A percentile compares a stretch with the other conserved stretches of the same genome.
Conservation (phyloP, 53 echinoderm and acorn worm genomes). For the Mesocentrotus franciscanus region DNA sequence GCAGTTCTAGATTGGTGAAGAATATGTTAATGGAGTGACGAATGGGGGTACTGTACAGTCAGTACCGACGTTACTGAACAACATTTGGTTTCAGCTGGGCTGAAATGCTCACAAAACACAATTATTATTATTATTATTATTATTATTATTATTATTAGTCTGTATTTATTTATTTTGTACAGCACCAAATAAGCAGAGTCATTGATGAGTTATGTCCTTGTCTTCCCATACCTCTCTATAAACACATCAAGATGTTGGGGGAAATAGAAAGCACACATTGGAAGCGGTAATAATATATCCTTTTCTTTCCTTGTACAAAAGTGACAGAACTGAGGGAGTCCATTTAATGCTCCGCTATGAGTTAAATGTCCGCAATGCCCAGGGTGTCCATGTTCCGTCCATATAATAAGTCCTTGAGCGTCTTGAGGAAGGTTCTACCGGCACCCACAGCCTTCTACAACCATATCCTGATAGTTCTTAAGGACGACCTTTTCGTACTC, state of each 20-base stretch:
- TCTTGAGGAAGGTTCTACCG: constrained; percentile 71
- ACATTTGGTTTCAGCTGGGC: constrained; percentile 61
- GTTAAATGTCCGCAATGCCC: constrained; percentile 1
- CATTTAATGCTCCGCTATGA: constrained; percentile 25
- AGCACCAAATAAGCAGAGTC: constrained; percentile 58
- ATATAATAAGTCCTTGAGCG: constrained; percentile 8
- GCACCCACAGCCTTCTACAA: constrained; percentile 95
- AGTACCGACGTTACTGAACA: background rate
- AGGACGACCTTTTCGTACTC: constrained; percentile 88
- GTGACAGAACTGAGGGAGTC: constrained; percentile 40
- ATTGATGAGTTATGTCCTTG: background rate
- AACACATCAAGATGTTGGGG: constrained; percentile 45
- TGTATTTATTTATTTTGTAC: constrained; percentile 36
- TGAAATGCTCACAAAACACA: constrained; percentile 38
- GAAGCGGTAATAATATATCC: constrained; percentile 69
- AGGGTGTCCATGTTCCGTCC: background rate
- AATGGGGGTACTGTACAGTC: background rate
- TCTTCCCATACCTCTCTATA: constrained; percentile 12
- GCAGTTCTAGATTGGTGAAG: constrained; percentile 51
- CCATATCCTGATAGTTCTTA: constrained; percentile 98
- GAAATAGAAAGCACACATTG: constrained; percentile 64
- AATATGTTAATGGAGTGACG: constrained; percentile 54
- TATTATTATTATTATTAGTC: background rate
- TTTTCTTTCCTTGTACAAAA: constrained; percentile 24
- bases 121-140: background rate